Conservation (phyloP, 2,113 vertebrate species). For the Pseudonaja textilis region DNA sequence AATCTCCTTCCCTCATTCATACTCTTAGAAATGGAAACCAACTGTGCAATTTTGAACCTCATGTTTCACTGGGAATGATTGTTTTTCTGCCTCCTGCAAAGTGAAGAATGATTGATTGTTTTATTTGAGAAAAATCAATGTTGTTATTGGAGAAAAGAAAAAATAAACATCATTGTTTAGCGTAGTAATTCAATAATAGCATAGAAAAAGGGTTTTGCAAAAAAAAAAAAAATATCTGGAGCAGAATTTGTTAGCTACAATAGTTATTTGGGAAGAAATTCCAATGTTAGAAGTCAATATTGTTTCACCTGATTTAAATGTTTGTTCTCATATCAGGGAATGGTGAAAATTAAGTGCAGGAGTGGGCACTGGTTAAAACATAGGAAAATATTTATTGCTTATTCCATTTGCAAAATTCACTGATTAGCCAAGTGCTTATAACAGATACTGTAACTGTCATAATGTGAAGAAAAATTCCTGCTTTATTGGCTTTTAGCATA, state of each 20-base stretch:
- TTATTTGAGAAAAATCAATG: conserved; percentile 52
- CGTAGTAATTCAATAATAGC: conserved; percentile 51
- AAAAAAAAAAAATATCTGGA: conserved; percentile 51
- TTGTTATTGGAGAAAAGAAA: conserved; percentile 41
- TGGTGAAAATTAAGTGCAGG: conserved; percentile 21
- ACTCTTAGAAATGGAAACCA: conserved; percentile 19
- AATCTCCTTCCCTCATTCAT: background rate
- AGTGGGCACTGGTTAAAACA: background rate
- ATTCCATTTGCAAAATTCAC: accelerated
- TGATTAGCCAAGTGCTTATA: background rate
- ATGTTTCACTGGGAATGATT: conserved; percentile 5
- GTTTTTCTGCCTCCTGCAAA: conserved; percentile 34
- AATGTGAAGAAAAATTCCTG: background rate
- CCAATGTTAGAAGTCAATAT: conserved; percentile 37
- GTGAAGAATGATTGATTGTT: conserved; percentile 26
- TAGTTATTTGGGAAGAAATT: conserved; percentile 49
- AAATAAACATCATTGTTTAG: conserved; percentile 43
- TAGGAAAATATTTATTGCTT: conserved; percentile 21
- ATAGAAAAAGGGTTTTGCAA: conserved; percentile 46
- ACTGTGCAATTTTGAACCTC: conserved; percentile 4
- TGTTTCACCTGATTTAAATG: conserved; percentile 32
- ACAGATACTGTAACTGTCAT: background rate
- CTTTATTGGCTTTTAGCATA: background rate
- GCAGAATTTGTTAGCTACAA: conserved; percentile 42
- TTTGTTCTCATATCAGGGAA: conserved; percentile 21